Percentiles rank a stretch among this genome's conserved stretches.
Evolutionary conservation across 2,113 vertebrate species (phyloP).

Genomic region (Uria aalge): DNA sequence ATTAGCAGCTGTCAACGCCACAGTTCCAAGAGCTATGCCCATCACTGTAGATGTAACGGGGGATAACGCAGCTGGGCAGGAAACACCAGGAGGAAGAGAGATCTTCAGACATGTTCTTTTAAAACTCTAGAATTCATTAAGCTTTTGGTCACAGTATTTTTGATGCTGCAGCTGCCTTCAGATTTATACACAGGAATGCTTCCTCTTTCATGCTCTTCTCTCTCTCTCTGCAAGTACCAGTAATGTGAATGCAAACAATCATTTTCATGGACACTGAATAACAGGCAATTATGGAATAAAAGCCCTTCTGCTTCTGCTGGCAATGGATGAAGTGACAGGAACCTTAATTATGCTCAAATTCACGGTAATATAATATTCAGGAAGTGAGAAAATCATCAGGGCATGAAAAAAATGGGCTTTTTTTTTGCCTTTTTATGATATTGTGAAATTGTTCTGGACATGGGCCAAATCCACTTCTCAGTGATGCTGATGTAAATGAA

Average conservation of each 20-base stretch:
- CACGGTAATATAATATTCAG: slow-evolving; percentile 7
- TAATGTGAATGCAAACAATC: not conserved
- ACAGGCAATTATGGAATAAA: slow-evolving; percentile 35
- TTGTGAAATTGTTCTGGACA: not conserved
- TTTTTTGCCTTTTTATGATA: not conserved
- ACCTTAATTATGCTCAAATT: slow-evolving; percentile 24
- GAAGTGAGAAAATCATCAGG: slow-evolving; percentile 8
- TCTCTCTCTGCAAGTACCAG: not conserved
- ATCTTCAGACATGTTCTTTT: not conserved
- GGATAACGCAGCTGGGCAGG: not conserved
- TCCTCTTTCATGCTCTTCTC: not conserved
- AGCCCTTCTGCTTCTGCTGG: slow-evolving; percentile 33
- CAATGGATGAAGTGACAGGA: not conserved
- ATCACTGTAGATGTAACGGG: not conserved
- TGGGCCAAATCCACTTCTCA: not conserved
- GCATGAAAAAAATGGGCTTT: not conserved
- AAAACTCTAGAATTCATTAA: not conserved
- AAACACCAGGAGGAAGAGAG: not conserved
- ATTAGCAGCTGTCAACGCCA: not conserved
- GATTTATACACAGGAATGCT: not conserved
- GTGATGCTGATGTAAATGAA: not conserved
- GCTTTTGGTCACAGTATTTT: not conserved
- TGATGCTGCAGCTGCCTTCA: not conserved
- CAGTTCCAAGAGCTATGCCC: not conserved
- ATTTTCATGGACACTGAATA: slow-evolving; percentile 25